These are phyloP conservation scores for Chrysotoxum bicinctum DNA, from an alignment of 2,888 invertebrate genomes.

Conservation along the genomic window DNA sequence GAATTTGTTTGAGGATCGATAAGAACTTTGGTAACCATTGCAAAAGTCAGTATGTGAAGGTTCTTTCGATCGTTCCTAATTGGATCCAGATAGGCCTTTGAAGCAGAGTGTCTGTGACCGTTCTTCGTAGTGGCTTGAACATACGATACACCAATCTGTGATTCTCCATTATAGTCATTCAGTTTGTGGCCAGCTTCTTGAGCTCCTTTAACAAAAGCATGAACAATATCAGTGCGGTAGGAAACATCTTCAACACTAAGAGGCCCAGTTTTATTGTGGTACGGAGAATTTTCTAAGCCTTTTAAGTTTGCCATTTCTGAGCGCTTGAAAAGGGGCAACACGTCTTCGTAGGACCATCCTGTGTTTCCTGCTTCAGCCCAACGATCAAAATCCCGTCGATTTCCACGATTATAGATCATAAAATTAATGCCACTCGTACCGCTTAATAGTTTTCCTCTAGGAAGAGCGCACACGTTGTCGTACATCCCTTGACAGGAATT, in stretches of 20 bases:
- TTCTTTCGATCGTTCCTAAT: conserved; percentile 81
- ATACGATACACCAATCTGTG: conserved; percentile 83
- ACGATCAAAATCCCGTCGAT: conserved; percentile 86
- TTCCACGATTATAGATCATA: conserved; percentile 87
- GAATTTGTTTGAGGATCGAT: conserved; percentile 80
- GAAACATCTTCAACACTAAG: conserved; percentile 83
- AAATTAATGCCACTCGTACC: conserved; percentile 83
- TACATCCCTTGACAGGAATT: conserved; percentile 83
- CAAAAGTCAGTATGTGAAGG: conserved; percentile 82
- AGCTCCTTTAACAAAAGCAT: conserved; percentile 85
- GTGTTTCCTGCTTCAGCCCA: conserved; percentile 85
- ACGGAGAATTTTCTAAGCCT: conserved; percentile 81
- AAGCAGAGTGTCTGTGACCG: conserved; percentile 83
- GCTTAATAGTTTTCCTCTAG: conserved; percentile 83
- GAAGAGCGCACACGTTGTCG: conserved; percentile 78
- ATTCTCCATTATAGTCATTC: conserved; percentile 85
- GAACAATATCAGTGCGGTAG: conserved; percentile 82
- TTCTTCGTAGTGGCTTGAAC: conserved; percentile 83
- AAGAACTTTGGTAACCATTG: conserved; percentile 82
- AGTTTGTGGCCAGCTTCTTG: conserved; percentile 84
- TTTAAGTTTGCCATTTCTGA: conserved; percentile 83
- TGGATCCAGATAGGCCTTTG: conserved; percentile 83
- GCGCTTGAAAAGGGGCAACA: conserved; percentile 83
- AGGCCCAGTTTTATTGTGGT: conserved; percentile 84
- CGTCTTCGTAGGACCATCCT: conserved; percentile 86